phyloP scores from a whole-genome alignment of 2,113 vertebrate species.

The Pardalotus punctatus region DNA sequence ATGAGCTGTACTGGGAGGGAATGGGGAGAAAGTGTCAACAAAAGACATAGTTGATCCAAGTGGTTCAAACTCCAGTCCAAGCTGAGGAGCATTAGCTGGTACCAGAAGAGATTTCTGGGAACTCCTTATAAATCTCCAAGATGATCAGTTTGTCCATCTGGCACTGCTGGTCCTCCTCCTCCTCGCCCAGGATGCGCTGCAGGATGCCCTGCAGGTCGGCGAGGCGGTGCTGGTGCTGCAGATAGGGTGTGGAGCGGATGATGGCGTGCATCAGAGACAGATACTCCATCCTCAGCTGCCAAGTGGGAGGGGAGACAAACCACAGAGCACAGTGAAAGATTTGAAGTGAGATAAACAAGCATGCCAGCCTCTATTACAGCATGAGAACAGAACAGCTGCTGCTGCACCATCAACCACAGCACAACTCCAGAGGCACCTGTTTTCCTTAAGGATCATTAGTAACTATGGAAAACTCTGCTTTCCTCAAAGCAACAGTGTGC shows the following conservation, averaged over 20 bases:
- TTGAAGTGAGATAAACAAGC: not conserved
- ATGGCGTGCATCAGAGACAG: conserved; percentile 96
- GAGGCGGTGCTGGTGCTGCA: conserved; percentile 91
- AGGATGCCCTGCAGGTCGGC: conserved; percentile 86
- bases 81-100: conserved; percentile 67
- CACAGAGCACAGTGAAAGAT: not conserved
- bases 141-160: conserved; percentile 98
- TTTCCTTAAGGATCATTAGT: not conserved
- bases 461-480: not conserved
- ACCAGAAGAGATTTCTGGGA: conserved; percentile 81
- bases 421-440: not conserved
- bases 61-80: conserved; percentile 25
- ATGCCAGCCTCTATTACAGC: not conserved
- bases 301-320: conserved; percentile 37
- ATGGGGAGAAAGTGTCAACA: conserved; percentile 60
- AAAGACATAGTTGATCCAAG: conserved; percentile 28
- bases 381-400: not conserved
- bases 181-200: conserved; percentile 89
- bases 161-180: conserved; percentile 82
- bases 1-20: conserved; percentile 58
- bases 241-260: conserved; percentile 90
- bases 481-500: not conserved
- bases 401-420: not conserved
- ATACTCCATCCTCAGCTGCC: conserved; percentile 95
- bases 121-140: conserved; percentile 91